Base-by-base conservation (phyloP, 2,888 invertebrate species). In the Dynastes tityus region DNA sequence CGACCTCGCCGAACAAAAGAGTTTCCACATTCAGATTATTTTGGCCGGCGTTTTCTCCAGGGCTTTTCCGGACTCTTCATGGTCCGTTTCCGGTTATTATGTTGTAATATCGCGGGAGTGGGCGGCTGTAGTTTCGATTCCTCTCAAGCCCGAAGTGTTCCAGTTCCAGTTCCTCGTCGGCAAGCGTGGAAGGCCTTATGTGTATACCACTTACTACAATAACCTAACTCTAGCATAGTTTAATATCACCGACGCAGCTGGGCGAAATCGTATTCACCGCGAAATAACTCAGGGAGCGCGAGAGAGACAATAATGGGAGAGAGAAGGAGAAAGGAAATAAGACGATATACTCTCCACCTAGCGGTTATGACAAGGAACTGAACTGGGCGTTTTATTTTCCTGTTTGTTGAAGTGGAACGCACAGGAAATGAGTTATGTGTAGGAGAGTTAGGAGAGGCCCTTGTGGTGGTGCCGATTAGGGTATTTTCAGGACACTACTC, bases 211-310 rank as follows among this genome's bases (percentile, higher is more conserved):
- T 55, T 32, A 61, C 61, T 74, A 45, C 73, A 74, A 74, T 74
- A 74, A 61, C 73, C 58, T 22, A 49, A 74, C 73, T 74, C 61
- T 29, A 27, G 73, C 61, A 63, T 61, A 74, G 73, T 74, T 74
- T 74, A 74, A 74, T 74, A 74, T 74, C 73, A 74, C 73, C 49
- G 73, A 74, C 61, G 63, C 73, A 74, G 73, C 73, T 61, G 11
- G 27, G 27, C 8, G 45, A 27, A 40, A 74, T 61, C 73, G 73
- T 61, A 61, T 45, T 74, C 73, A 61, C 73, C 73, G 45, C 61
- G 61, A 74, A 74, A 74, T 74, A 74, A 74, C 73, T 74, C 73
- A 16, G 45, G 9, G 55, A 16, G 55, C 8, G 22, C 16, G 55
- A 55, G 8, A 16, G 61, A 9, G 53, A 53, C 13, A 16, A 9